Conservation (phyloP, 2,888 invertebrate species). For the Teleiodes luculella region DNA sequence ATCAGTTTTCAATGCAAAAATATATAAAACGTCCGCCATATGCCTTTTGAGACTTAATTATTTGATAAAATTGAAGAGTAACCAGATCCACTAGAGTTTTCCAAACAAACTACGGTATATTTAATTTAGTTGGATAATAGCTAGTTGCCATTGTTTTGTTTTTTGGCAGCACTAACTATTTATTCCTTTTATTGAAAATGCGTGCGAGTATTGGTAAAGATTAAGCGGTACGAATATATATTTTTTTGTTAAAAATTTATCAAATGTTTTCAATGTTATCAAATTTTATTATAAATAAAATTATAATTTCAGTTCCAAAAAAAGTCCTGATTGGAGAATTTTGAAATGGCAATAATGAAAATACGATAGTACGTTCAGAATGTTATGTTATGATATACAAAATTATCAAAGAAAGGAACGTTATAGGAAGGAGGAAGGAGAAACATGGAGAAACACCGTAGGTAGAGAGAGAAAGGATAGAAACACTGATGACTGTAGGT, state of each 20-base stretch:
- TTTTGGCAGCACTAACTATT: conserved; percentile 29
- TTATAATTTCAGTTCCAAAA: neutral
- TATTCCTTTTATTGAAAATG: no score
- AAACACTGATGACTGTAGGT: no score
- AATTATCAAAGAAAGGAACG: neutral
- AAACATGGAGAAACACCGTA: no score
- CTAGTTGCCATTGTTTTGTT: conserved; percentile 62
- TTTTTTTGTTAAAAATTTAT: no score
- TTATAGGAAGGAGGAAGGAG: no score
- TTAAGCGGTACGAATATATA: no score
- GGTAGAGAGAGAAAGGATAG: no score
- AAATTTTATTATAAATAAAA: no score
- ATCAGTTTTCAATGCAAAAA: conserved; percentile 79
- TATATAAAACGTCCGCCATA: conserved; percentile 80
- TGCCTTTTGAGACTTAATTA: conserved; percentile 75
- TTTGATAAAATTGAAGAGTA: conserved; percentile 35
- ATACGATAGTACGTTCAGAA: neutral
- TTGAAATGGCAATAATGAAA: neutral
- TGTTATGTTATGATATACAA: no score
- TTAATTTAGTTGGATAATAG: conserved; percentile 50
- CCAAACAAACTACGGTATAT: conserved; percentile 21
- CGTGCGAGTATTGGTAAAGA: no score
- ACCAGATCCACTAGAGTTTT: conserved; percentile 17
- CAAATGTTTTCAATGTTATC: no score
- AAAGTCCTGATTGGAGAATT: neutral